These are phyloP conservation scores for Tipula vernalis DNA, from an alignment of 2,888 invertebrate species.

Conservation along the genomic window DNA sequence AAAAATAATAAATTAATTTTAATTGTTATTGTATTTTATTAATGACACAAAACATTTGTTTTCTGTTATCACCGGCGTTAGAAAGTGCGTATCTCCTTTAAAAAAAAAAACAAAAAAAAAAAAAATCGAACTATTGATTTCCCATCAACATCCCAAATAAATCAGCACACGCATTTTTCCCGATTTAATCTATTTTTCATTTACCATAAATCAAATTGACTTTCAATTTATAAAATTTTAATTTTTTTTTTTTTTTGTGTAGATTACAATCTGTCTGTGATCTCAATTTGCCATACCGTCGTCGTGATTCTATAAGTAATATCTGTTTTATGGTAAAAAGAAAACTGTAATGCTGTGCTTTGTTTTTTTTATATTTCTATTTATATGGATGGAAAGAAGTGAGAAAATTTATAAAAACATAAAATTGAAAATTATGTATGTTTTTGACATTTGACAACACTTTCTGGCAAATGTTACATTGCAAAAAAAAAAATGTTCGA, in stretches of 20 bases:
- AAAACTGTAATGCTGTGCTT: not conserved
- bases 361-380: no score
- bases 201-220: not conserved
- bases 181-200: not conserved
- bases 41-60: not conserved
- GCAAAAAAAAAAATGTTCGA: not conserved
- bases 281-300: not conserved
- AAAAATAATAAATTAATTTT: not conserved
- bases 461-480: not conserved
- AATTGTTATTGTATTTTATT: not conserved
- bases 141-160: not conserved
- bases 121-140: not conserved
- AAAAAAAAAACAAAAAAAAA: no score
- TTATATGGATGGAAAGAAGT: not conserved
- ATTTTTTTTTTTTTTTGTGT: not conserved
- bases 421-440: not conserved
- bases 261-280: conserved; percentile 4
- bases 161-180: not conserved
- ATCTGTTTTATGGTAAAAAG: not conserved
- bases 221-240: not conserved
- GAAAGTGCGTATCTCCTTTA: not conserved
- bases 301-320: not conserved
- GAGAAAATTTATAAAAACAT: not conserved
- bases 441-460: not conserved
- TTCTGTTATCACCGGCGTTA: not conserved